Base-by-base conservation (phyloP, 2,797 vertebrate species). In the Oceanodroma leucorhoa region DNA sequence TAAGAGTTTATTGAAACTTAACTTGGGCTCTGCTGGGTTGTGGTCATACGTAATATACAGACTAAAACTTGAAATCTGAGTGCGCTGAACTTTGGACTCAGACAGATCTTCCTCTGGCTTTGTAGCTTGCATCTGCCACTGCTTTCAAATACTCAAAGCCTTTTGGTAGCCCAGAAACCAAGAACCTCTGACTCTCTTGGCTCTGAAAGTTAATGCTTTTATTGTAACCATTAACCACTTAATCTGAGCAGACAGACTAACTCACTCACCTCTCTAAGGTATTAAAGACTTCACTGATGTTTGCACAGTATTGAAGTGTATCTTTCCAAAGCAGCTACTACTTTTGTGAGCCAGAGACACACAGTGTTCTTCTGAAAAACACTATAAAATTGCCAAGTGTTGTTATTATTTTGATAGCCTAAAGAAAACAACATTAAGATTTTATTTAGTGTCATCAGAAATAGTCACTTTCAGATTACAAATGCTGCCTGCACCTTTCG, bases 141-240 rank as follows among this genome's bases (percentile, higher is more conserved):
- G 29, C 58, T 93, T 72, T 46, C 57, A 87, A 40, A 54, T 17
- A n/a, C 57, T 64, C 65, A 36, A 43, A 92, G 70, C 40, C 51
- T 29, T 86, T 41, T 89, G 70, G 83, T 84, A 92, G 81, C 67
- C 81, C 66, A 38, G 83, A 90, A 84, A 72, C 48, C 73, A 84
- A 73, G 80, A 75, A 41, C 51, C 36, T 75, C 69, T 72, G 57
- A 41, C 38, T 89, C 32, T n/a, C 30, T 29, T 54, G 85, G 40
- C 51, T 78, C 32, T 80, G 66, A 22, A 24, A 72, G 32, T 78
- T 53, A 34, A 77, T 66, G 71, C 43, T 57, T 93, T 66, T 72
- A 50, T 72, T 85, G 75, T 65, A 84, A 50, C 70, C 62, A 72
- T 78, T 87, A 69, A 53, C 58, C 54, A 30, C 69, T 62, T 86